A percentile compares a stretch with the other conserved stretches of the same genome.
phyloP scores from a whole-genome alignment of 2,888 invertebrate species.

The Bugulina stolonifera region DNA sequence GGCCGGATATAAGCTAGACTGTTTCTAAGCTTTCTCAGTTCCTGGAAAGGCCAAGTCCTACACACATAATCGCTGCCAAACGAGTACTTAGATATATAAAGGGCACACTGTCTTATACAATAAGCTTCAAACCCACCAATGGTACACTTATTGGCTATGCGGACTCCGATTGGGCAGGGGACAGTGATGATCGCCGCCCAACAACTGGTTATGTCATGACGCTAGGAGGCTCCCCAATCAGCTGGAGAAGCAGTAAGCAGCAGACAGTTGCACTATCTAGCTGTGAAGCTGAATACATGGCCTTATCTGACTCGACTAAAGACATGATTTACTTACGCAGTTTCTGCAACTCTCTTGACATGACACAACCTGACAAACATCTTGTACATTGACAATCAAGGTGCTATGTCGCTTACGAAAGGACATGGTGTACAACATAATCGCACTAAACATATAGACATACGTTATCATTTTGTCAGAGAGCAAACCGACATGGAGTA shows the following conservation, averaged over 20 bases:
- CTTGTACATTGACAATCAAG: background rate
- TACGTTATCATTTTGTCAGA: background rate
- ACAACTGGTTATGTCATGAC: background rate
- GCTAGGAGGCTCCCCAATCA: background rate
- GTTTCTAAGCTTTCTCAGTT: slow-evolving; percentile 11
- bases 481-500: background rate
- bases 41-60: background rate
- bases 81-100: background rate
- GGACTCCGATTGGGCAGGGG: background rate
- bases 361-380: background rate
- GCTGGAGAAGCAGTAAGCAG: background rate
- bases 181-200: background rate
- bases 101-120: background rate
- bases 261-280: background rate
- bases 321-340: background rate
- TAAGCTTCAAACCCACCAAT: background rate
- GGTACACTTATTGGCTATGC: background rate
- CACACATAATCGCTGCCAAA: background rate
- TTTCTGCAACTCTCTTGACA: background rate
- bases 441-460: background rate
- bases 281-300: background rate
- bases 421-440: background rate
- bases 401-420: background rate
- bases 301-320: background rate
- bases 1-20: background rate